Percentiles rank a stretch among this genome's conserved stretches.
Conservation (phyloP, 2,113 vertebrate species). For the Hypanus sabinus region DNA sequence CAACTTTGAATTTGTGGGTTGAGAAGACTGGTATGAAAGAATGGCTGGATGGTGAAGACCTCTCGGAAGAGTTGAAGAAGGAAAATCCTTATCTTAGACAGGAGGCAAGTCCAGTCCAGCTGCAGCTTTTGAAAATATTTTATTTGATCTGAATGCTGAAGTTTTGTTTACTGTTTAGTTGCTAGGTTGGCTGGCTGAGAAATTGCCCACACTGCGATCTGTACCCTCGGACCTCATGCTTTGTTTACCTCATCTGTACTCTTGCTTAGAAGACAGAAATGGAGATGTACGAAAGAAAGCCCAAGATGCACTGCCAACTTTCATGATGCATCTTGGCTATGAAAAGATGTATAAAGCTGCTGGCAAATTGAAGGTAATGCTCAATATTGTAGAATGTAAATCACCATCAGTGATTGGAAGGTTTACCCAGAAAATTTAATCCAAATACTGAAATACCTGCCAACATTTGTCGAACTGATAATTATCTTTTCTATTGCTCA, state of each 20-base stretch:
- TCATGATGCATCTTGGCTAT: constrained; percentile 96
- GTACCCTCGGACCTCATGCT: constrained; percentile 77
- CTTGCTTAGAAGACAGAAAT: constrained; percentile 90
- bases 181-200: constrained; percentile 87
- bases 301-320: constrained; percentile 84
- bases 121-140: neutral
- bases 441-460: neutral
- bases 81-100: constrained; percentile 93
- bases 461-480: neutral
- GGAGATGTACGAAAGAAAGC: constrained; percentile 94
- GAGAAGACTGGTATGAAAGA: constrained; percentile 97
- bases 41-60: constrained; percentile 92
- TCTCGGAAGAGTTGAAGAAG: constrained; percentile 91
- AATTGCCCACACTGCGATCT: constrained; percentile 73
- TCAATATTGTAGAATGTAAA: neutral
- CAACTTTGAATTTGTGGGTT: constrained; percentile 84
- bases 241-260: constrained; percentile 78
- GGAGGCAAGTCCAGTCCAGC: constrained; percentile 61
- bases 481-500: neutral
- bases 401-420: neutral
- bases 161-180: constrained; percentile 55
- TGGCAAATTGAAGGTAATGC: constrained; percentile 80
- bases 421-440: neutral
- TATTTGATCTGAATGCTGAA: neutral
- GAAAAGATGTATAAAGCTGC: constrained; percentile 94